These are phyloP conservation scores for Dolomedes plantarius DNA, from an alignment of 2,888 invertebrate genomes.

Conservation along the genomic window DNA sequence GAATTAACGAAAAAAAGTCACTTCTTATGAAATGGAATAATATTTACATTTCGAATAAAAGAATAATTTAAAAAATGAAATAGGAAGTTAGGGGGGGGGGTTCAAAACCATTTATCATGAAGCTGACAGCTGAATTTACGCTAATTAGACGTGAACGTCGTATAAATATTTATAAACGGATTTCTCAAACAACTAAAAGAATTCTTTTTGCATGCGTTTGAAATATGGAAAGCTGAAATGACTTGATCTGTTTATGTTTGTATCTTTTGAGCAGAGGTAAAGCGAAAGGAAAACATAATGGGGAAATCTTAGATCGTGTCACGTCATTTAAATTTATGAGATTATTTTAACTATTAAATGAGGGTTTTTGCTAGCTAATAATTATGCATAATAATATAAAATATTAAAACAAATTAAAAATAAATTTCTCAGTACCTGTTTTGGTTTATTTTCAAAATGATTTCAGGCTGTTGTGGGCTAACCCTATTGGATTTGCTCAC, in stretches of 20 bases:
- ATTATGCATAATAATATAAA: too few relatives aligned
- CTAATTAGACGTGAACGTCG: background rate
- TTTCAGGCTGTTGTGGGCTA: too few relatives aligned
- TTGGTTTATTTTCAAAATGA: too few relatives aligned
- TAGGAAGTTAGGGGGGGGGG: background rate
- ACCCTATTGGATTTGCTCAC: too few relatives aligned
- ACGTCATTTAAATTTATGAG: too few relatives aligned
- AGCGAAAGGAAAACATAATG: background rate
- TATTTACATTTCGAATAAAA: background rate
- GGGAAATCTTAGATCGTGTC: too few relatives aligned
- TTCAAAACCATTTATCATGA: background rate
- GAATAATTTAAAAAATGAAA: background rate
- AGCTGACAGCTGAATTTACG: background rate
- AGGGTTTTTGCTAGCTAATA: too few relatives aligned
- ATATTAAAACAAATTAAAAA: too few relatives aligned
- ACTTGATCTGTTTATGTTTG: background rate
- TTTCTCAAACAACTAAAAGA: background rate
- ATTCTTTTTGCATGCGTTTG: background rate
- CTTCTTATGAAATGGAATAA: background rate
- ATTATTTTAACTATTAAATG: too few relatives aligned
- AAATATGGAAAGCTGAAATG: background rate
- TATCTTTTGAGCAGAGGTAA: background rate
- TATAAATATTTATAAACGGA: constrained; percentile 16
- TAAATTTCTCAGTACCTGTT: too few relatives aligned
- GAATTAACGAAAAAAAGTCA: background rate